phyloP scores from a whole-genome alignment of 2,113 vertebrate species.

The Irena cyanogastra region DNA sequence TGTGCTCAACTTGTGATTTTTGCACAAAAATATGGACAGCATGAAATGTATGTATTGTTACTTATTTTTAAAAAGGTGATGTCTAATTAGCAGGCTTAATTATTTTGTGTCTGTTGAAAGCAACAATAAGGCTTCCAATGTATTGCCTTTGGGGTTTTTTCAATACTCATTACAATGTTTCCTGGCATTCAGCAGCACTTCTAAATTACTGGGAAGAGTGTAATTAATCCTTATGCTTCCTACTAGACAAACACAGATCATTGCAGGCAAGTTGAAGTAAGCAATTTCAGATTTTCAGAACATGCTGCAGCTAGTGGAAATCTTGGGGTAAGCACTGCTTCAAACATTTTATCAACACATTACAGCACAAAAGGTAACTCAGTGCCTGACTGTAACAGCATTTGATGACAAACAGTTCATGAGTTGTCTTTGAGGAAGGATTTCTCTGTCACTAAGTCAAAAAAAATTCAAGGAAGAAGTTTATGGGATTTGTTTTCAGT shows the following conservation, averaged over 20 bases:
- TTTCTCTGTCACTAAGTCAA: background rate
- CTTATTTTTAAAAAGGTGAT: background rate
- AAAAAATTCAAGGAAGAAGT: background rate
- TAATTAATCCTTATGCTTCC: constrained; percentile 49
- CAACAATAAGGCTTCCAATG: background rate
- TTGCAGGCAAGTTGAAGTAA: constrained; percentile 31
- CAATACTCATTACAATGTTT: background rate
- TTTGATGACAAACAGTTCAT: background rate
- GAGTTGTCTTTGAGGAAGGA: background rate
- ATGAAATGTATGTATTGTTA: background rate
- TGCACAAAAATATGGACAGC: background rate
- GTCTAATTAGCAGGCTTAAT: background rate
- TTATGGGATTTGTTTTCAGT: background rate
- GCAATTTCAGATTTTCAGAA: background rate
- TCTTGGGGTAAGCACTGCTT: background rate
- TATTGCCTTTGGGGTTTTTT: background rate
- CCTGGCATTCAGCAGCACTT: constrained; percentile 35
- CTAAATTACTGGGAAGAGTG: constrained; percentile 41
- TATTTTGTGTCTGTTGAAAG: background rate
- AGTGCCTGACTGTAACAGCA: background rate
- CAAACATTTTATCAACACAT: constrained; percentile 8
- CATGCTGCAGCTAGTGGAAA: constrained; percentile 7
- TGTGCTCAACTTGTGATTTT: background rate
- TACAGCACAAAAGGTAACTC: background rate
- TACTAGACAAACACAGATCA: background rate